Percentiles rank a stretch among this genome's conserved stretches.
Conservation (phyloP, 2,797 vertebrate species). For the Oryzias dopingdopingensis region DNA sequence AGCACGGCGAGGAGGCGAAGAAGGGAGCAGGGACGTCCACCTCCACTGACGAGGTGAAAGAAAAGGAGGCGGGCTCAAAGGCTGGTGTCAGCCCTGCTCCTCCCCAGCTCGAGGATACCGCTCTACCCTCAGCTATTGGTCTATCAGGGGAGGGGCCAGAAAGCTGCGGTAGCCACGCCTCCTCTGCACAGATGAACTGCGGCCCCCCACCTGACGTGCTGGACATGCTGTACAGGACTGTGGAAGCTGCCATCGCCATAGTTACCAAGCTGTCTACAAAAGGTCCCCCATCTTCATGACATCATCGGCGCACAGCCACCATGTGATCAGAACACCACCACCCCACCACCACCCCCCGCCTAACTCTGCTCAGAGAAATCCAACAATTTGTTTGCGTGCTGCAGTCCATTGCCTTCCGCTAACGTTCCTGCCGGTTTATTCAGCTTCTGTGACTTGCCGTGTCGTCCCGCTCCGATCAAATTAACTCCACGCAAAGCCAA, state of each 20-base stretch:
- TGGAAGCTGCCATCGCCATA: slow-evolving; percentile 93
- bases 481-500: slow-evolving; percentile 68
- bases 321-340: slow-evolving; percentile 43
- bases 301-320: slow-evolving; percentile 68
- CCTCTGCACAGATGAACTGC: slow-evolving; percentile 79
- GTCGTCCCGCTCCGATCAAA: slow-evolving; percentile 23
- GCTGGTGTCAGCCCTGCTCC: slow-evolving; percentile 46
- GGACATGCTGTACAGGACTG: slow-evolving; percentile 95
- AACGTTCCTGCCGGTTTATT: slow-evolving; percentile 59
- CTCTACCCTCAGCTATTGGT: slow-evolving; percentile 69
- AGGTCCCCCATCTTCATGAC: slow-evolving; percentile 91
- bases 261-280: slow-evolving; percentile 90
- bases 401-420: slow-evolving; percentile 54
- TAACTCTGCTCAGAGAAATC: slow-evolving; percentile 30
- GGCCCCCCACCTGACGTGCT: slow-evolving; percentile 89
- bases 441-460: slow-evolving; percentile 42
- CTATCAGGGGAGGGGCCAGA: slow-evolving; percentile 81
- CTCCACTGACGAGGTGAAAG: slow-evolving; percentile 79
- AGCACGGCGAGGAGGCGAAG: slow-evolving; percentile 66
- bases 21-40: slow-evolving; percentile 55
- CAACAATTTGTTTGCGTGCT: slow-evolving; percentile 32
- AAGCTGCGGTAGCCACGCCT: slow-evolving; percentile 77
- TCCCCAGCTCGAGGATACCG: slow-evolving; percentile 73
- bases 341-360: slow-evolving; percentile 8
- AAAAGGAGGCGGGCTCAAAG: slow-evolving; percentile 78